A percentile compares a stretch with the other conserved stretches of the same genome.
Conservation (phyloP, 1,140 invertebrate genomes). For the Eriocheir sinensis region DNA sequence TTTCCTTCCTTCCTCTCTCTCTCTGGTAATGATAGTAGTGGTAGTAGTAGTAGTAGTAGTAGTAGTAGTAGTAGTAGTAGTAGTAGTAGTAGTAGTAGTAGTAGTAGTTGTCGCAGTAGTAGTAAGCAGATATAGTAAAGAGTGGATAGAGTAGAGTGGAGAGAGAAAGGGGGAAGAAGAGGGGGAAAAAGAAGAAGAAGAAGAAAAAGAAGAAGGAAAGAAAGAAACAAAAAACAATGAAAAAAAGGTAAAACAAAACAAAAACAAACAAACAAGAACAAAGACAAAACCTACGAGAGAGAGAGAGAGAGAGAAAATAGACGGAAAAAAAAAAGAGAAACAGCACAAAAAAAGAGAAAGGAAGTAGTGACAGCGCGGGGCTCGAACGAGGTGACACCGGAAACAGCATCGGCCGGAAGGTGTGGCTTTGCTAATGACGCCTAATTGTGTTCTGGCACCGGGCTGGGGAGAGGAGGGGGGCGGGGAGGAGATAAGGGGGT, state of each 20-base stretch:
- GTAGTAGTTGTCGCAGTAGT: background rate
- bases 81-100: constrained; percentile 25
- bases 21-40: background rate
- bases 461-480: background rate
- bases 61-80: constrained; percentile 25
- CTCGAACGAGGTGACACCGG: constrained; percentile 8
- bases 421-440: constrained; percentile 46
- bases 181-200: no score
- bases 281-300: background rate
- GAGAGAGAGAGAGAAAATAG: background rate
- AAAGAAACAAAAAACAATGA: no score
- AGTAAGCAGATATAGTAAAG: no score
- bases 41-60: background rate
- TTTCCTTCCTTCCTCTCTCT: background rate
- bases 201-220: background rate
- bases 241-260: no score
- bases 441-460: constrained; percentile 42
- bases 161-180: no score
- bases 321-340: background rate
- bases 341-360: background rate
- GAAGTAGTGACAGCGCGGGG: background rate
- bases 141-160: no score
- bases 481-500: no score
- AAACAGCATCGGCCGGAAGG: background rate
- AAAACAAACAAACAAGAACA: background rate